A percentile compares a stretch with the other conserved stretches of the same genome.
These are phyloP conservation scores for Macrochelys suwanniensis DNA, from an alignment of 2,797 vertebrate species.

Conservation along the genomic window DNA sequence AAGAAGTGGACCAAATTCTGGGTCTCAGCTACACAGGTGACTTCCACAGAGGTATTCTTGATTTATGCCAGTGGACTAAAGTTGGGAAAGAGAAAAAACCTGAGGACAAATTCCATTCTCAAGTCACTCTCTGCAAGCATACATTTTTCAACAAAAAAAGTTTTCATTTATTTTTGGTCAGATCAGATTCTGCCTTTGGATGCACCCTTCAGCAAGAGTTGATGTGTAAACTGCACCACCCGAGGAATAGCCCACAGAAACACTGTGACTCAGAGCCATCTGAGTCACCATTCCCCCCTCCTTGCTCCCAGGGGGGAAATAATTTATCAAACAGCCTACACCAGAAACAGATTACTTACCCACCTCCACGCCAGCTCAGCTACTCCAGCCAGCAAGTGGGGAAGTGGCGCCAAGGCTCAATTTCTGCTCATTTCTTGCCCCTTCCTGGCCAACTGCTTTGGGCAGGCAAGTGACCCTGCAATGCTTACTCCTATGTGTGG, in stretches of 20 bases:
- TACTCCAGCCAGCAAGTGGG: neutral
- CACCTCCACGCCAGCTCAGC: neutral
- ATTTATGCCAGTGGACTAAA: neutral
- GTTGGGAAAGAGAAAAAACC: neutral
- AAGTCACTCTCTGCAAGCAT: neutral
- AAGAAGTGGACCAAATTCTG: neutral
- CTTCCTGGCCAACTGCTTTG: neutral
- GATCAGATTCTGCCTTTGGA: neutral
- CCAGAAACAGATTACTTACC: constrained; percentile 5
- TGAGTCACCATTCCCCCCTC: constrained; percentile 29
- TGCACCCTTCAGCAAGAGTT: neutral
- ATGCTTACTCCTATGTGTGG: neutral
- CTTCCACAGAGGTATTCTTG: neutral
- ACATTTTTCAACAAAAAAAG: neutral
- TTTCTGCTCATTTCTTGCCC: neutral
- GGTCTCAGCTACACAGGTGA: neutral
- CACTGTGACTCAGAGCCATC: constrained; percentile 19
- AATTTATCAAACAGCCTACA: constrained; percentile 11
- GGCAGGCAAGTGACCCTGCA: neutral
- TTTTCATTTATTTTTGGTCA: neutral
- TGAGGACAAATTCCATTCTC: neutral
- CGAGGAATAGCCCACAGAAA: constrained; percentile 15
- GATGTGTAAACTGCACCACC: neutral
- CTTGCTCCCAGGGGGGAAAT: neutral
- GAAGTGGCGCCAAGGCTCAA: neutral